A percentile compares a stretch with the other conserved stretches of the same genome.
Conservation (phyloP, 2,797 vertebrate species). For the Enteromius afrohamiltoni region DNA sequence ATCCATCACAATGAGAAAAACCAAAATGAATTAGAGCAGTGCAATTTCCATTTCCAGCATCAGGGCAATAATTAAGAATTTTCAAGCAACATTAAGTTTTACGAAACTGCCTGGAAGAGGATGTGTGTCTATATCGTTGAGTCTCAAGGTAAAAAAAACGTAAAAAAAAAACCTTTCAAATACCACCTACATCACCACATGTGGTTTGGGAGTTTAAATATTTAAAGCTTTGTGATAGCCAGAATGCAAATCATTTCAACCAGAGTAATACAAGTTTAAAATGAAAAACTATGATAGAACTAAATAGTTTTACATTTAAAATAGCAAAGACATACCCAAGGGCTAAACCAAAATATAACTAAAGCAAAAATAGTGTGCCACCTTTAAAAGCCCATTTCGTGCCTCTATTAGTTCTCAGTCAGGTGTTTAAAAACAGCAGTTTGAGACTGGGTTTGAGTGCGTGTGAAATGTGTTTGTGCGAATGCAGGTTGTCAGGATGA, state of each 20-base stretch:
- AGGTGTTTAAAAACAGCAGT: constrained; percentile 74
- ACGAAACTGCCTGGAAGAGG: no score
- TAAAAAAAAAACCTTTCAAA: no score
- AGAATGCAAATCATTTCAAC: neutral
- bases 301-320: neutral
- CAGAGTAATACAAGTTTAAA: neutral
- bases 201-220: neutral
- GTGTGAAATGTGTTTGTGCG: constrained; percentile 30
- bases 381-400: constrained; percentile 71
- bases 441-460: constrained; percentile 60
- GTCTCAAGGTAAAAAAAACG: no score
- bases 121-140: no score
- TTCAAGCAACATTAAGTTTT: no score
- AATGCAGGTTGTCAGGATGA: constrained; percentile 57
- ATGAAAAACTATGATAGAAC: neutral
- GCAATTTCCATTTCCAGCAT: no score
- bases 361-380: neutral
- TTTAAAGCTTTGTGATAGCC: neutral
- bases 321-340: neutral
- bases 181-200: no score
- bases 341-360: neutral
- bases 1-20: no score
- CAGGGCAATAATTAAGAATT: no score
- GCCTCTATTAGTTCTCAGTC: constrained; percentile 71
- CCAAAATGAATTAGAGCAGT: no score